Evolutionary conservation across 2,113 vertebrate species (phyloP), one percentile per base, ranked within the genome.

Genomic region (Leptodactylus fuscus): DNA sequence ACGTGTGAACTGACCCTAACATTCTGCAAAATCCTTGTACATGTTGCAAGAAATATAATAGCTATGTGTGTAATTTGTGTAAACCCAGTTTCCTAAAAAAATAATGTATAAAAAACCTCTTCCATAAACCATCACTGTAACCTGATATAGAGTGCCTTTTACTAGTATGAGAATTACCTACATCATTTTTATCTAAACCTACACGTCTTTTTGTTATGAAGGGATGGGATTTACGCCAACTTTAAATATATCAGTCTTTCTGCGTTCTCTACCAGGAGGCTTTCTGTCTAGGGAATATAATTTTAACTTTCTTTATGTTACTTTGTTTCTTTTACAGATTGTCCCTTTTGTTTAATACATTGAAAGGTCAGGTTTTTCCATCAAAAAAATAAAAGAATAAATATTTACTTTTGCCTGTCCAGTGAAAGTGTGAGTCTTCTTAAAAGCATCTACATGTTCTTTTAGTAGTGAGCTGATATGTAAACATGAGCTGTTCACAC

Each of bases 321-420:
- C 46, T 34, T 60, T 67, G 46, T 44, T 78, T 70, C 38, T 79
- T 9, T 55, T 13, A 41, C 46, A 65, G 76, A 71, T 71, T 71
- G 74, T 80, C 58, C 36, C 49, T 73, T 80, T 81, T 81, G 84
- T 85, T 81, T 85, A 80, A 85, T 46, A 41, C 51, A 32, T 20
- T 41, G n/a, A 85, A 85, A 85, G 84, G 84, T 85, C 84, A 85
- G 48, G 2, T 60, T 85, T 81, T 85, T 85, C 84, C 77, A 85
- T 73, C 27, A 71, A 85, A 69, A 85, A 84, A 85, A 46, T 77
- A 73, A 55, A 73, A 73, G 65, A 85, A n/a, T 77, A 58, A 85
- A 85, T 85, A 85, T 85, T 85, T 85, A 85, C 76, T 46, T 48
- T 36, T 73, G 46, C 32, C 67, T 85, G 84, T 73, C 84, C 60